Evolutionary conservation across 1,140 invertebrate species (phyloP).

Genomic region (Oreohelix idahoensis): DNA sequence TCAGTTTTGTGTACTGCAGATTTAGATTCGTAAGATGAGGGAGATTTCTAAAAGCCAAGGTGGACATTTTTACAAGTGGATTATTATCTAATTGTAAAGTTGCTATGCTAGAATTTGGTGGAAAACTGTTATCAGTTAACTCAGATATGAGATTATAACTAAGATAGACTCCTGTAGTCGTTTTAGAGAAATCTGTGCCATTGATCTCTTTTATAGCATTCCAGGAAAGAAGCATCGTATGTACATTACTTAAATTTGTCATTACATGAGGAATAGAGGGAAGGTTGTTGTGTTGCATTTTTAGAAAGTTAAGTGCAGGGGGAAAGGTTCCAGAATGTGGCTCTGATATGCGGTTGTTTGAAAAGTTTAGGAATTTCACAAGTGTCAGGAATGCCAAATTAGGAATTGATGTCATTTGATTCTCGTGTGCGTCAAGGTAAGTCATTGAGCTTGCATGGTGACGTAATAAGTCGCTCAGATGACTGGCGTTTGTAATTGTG

Average conservation of each 20-base stretch:
- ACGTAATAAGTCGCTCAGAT: neutral
- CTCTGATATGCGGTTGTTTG: neutral
- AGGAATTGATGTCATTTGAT: neutral
- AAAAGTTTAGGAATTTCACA: neutral
- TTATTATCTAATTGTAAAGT: neutral
- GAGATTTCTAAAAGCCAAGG: neutral
- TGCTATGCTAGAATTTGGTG: neutral
- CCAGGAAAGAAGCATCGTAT: neutral
- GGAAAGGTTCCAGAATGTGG: neutral
- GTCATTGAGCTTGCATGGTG: neutral
- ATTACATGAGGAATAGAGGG: neutral
- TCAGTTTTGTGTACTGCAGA: neutral
- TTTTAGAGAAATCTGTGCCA: neutral
- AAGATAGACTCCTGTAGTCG: neutral
- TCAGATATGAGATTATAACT: neutral
- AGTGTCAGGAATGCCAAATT: neutral
- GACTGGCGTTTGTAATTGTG: neutral
- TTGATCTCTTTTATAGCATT: neutral
- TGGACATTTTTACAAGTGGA: neutral
- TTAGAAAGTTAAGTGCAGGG: neutral
- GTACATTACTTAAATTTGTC: neutral
- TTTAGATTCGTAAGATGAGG: neutral
- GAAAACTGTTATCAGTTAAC: neutral
- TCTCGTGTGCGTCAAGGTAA: neutral
- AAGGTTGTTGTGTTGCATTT: neutral